Conservation (phyloP, 2,888 invertebrate genomes). For the Augiades crinisus region DNA sequence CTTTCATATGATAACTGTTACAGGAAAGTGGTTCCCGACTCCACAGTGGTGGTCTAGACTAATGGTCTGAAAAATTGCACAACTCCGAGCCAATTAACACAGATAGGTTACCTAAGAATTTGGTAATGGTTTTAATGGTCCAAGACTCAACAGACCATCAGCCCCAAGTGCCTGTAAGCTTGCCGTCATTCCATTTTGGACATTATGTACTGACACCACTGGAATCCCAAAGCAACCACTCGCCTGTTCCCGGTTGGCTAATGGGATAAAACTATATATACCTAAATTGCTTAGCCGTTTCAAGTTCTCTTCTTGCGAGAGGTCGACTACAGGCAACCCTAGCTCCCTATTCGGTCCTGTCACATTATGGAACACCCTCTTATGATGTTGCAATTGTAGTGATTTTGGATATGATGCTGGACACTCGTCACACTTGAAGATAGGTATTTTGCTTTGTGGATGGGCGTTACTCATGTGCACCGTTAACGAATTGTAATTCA, state of each 20-base stretch:
- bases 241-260: constrained; percentile 83
- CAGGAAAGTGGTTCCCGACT: too few relatives aligned
- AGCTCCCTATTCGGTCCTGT: constrained; percentile 79
- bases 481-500: constrained; percentile 59
- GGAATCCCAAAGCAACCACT: constrained; percentile 87
- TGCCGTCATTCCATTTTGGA: constrained; percentile 81
- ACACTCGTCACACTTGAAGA: constrained; percentile 85
- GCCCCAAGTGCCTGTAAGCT: constrained; percentile 84
- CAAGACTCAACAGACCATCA: constrained; percentile 86
- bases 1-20: too few relatives aligned
- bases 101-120: constrained; percentile 49
- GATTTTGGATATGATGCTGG: constrained; percentile 87
- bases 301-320: constrained; percentile 85
- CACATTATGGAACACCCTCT: constrained; percentile 73
- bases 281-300: constrained; percentile 84
- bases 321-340: constrained; percentile 87
- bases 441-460: constrained; percentile 58
- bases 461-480: constrained; percentile 68
- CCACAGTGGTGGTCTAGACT: too few relatives aligned
- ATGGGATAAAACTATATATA: constrained; percentile 87
- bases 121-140: constrained; percentile 84
- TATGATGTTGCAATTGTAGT: constrained; percentile 84
- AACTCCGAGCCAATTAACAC: too few relatives aligned
- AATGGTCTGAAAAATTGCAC: too few relatives aligned
- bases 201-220: constrained; percentile 84